phyloP scores from a whole-genome alignment of 2,888 invertebrate species.

The Sylvicola cinctus region DNA sequence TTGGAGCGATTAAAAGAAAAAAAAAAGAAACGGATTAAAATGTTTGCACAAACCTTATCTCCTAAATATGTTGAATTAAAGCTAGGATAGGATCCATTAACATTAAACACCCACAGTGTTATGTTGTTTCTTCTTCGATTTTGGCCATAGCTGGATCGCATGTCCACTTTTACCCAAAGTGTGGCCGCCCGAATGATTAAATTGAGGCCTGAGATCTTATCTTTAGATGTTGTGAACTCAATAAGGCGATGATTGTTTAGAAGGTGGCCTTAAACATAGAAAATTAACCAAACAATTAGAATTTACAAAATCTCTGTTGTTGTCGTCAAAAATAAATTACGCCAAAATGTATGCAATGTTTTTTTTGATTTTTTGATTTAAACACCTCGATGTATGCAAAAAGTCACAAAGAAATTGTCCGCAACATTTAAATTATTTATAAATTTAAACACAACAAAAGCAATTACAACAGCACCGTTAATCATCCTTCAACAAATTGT shows the following conservation, averaged over 20 bases:
- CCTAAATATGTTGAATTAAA: slow-evolving; percentile 36
- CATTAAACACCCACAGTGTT: slow-evolving; percentile 52
- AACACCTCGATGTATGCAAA: no score
- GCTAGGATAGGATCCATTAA: slow-evolving; percentile 28
- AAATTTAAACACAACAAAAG: no score
- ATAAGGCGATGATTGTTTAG: slow-evolving; percentile 69
- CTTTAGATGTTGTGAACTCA: slow-evolving; percentile 58
- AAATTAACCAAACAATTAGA: no score
- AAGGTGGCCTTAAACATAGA: slow-evolving; percentile 48
- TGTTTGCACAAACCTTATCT: slow-evolving; percentile 29
- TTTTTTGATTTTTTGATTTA: no score
- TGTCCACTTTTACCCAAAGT: slow-evolving; percentile 43
- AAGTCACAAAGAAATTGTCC: no score
- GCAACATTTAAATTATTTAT: no score
- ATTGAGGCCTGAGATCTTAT: slow-evolving; percentile 26
- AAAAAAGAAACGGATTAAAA: background rate
- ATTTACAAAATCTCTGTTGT: no score
- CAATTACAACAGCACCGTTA: no score
- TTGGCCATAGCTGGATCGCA: slow-evolving; percentile 4
- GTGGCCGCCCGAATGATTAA: slow-evolving; percentile 57
- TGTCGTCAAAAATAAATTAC: no score
- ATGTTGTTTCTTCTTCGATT: slow-evolving; percentile 12
- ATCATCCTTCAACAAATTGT: no score
- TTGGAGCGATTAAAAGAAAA: no score
- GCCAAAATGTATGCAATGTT: no score